phyloP scores from a whole-genome alignment of 92 coral and sea anemone genomes.

The Heliopora coerulea region DNA sequence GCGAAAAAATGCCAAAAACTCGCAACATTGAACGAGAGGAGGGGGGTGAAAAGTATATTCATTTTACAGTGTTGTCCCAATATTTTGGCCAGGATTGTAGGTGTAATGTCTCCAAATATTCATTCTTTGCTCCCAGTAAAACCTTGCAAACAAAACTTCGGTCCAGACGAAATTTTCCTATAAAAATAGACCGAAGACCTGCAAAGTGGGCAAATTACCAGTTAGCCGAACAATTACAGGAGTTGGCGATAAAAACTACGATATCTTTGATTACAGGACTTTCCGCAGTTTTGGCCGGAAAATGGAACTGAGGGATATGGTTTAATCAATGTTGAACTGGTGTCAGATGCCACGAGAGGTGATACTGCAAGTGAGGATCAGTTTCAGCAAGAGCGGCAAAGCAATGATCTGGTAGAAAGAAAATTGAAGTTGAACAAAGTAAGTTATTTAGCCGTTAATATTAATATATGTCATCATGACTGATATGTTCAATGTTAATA shows the following conservation, averaged over 20 bases:
- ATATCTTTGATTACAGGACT: conserved; percentile 59
- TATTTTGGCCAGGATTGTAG: too few species aligned
- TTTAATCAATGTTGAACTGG: conserved; percentile 74
- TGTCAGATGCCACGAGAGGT: conserved; percentile 61
- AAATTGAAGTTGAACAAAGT: conserved; percentile 75
- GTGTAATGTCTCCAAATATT: too few species aligned
- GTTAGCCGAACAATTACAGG: neutral
- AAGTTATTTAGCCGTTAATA: conserved; percentile 34
- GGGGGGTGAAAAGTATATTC: too few species aligned
- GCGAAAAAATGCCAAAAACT: too few species aligned
- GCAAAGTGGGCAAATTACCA: too few species aligned
- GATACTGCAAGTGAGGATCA: conserved; percentile 69
- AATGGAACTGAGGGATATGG: conserved; percentile 69
- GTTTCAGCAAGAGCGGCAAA: conserved; percentile 62
- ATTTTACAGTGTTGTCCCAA: too few species aligned
- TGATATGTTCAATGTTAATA: neutral
- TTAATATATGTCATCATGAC: neutral
- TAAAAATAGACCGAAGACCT: too few species aligned
- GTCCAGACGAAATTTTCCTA: too few species aligned
- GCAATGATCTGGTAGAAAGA: conserved; percentile 59
- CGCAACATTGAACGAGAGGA: too few species aligned
- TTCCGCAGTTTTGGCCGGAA: conserved; percentile 96
- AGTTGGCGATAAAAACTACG: neutral
- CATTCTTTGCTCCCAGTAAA: too few species aligned
- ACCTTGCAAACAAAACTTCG: too few species aligned